phyloP scores from a whole-genome alignment of 2,888 invertebrate genomes.

The Nycteola revayana region DNA sequence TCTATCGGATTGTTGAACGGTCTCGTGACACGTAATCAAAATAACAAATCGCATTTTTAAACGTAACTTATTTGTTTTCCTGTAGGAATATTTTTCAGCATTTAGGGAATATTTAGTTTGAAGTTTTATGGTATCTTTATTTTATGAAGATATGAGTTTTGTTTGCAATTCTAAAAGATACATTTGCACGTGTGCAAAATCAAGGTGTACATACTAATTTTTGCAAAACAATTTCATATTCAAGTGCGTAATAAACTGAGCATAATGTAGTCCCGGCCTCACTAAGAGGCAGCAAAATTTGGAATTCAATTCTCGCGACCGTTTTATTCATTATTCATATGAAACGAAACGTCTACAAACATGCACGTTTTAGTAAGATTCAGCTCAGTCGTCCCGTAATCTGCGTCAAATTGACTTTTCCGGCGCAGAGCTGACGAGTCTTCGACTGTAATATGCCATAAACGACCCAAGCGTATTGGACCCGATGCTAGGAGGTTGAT shows the following conservation, averaged over 20 bases:
- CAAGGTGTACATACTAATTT: constrained; percentile 9
- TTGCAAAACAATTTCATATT: constrained; percentile 8
- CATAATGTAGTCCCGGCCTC: constrained; percentile 2
- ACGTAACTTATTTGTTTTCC: constrained; percentile 35
- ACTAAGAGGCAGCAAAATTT: constrained; percentile 7
- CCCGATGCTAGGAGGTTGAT: constrained; percentile 70
- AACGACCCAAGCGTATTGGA: constrained; percentile 76
- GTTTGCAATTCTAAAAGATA: constrained; percentile 2
- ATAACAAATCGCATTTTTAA: constrained; percentile 42
- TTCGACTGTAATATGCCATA: constrained; percentile 73
- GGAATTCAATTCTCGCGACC: constrained; percentile 20
- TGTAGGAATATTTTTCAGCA: constrained; percentile 27
- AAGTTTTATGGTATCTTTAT: constrained; percentile 17
- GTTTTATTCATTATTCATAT: constrained; percentile 54
- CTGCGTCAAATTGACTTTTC: constrained; percentile 78
- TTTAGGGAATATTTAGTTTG: constrained; percentile 23
- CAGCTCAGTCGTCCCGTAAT: constrained; percentile 65
- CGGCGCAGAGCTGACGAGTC: constrained; percentile 72
- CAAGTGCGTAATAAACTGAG: constrained; percentile 9
- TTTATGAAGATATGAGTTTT: constrained; percentile 19
- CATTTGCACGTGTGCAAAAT: constrained; percentile 12
- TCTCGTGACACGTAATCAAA: constrained; percentile 47
- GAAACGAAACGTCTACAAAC: constrained; percentile 47
- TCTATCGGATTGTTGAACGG: constrained; percentile 46
- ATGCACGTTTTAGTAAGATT: constrained; percentile 60